Conservation (phyloP, 1,140 invertebrate genomes). For the Stegodyphus dumicola region DNA sequence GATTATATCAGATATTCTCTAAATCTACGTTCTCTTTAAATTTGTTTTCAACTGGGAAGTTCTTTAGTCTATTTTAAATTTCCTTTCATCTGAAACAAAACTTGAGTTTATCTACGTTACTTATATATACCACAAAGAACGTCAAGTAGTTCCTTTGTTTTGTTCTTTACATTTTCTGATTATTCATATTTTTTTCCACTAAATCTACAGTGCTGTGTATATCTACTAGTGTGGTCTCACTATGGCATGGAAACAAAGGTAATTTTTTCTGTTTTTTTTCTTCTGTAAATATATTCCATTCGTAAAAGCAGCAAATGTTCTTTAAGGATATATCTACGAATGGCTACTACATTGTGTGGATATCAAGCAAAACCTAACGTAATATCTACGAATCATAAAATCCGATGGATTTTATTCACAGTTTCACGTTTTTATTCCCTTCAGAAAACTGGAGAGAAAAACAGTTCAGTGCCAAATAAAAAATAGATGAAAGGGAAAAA, state of each 20-base stretch:
- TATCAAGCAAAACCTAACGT: slow-evolving; percentile 57
- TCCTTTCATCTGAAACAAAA: slow-evolving; percentile 41
- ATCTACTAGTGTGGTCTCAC: slow-evolving; percentile 57
- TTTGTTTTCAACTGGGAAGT: slow-evolving; percentile 35
- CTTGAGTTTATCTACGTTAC: slow-evolving; percentile 40
- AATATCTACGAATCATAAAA: slow-evolving; percentile 50
- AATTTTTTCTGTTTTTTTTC: slow-evolving; percentile 46
- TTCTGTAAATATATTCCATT: slow-evolving; percentile 43
- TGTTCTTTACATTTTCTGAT: slow-evolving; percentile 58
- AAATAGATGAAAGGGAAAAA: slow-evolving; percentile 40
- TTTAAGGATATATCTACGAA: slow-evolving; percentile 50
- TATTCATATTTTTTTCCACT: slow-evolving; percentile 38
- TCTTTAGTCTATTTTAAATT: slow-evolving; percentile 45
- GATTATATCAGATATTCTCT: slow-evolving; percentile 61
- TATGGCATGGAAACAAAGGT: slow-evolving; percentile 59
- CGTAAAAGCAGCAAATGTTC: slow-evolving; percentile 43
- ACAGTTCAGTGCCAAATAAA: slow-evolving; percentile 29
- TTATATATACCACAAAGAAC: slow-evolving; percentile 55
- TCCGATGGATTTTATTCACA: slow-evolving; percentile 50
- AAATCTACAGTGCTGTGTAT: slow-evolving; percentile 53
- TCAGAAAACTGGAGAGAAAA: slow-evolving; percentile 33
- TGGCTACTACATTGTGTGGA: slow-evolving; percentile 44
- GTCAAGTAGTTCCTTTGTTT: slow-evolving; percentile 51
- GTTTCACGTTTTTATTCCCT: slow-evolving; percentile 36
- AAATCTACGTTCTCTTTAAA: slow-evolving; percentile 58